Evolutionary conservation across 2,113 vertebrate species (phyloP).

Genomic region (Prunella himalayana): DNA sequence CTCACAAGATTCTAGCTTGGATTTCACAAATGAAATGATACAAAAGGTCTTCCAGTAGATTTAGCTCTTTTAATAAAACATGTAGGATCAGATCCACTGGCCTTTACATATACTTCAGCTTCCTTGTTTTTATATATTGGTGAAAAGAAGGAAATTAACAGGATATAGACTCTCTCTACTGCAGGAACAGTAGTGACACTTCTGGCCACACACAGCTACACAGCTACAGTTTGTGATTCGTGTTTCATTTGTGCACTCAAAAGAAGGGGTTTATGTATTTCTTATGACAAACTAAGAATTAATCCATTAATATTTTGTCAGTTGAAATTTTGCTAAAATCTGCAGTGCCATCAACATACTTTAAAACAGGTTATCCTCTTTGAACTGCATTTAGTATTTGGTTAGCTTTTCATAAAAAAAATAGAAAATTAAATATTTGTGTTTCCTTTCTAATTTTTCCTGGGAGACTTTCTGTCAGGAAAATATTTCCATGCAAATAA

Average conservation of each 20-base stretch:
- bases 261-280: not conserved
- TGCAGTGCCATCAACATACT: not conserved
- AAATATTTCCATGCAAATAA: not conserved
- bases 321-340: not conserved
- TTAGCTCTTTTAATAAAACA: not conserved
- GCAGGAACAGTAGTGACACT: not conserved
- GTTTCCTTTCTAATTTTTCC: not conserved
- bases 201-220: not conserved
- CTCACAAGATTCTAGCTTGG: not conserved
- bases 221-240: not conserved
- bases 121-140: not conserved
- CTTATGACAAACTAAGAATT: not conserved
- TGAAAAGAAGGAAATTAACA: not conserved
- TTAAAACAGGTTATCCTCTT: conserved; percentile 11
- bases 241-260: not conserved
- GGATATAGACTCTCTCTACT: not conserved
- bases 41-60: not conserved
- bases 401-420: not conserved
- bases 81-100: not conserved
- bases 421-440: not conserved
- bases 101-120: not conserved
- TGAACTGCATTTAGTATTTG: not conserved
- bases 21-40: not conserved
- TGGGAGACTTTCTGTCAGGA: conserved; percentile 1
- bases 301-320: not conserved